Percentiles rank a stretch among this genome's conserved stretches.
Evolutionary conservation across 2,113 vertebrate species (phyloP).

Genomic region (Crocuta crocuta): DNA sequence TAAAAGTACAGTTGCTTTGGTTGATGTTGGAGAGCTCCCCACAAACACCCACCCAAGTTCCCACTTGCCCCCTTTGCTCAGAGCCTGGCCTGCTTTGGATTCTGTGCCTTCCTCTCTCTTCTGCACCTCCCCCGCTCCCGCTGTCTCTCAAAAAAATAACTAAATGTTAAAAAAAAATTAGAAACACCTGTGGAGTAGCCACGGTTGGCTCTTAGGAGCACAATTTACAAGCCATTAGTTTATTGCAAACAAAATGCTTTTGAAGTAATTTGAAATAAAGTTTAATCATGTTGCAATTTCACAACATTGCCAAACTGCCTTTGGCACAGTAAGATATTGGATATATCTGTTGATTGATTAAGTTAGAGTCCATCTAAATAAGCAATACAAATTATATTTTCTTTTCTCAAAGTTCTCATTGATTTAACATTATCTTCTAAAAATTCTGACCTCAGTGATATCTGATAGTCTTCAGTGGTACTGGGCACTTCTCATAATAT

Average conservation of each 20-base stretch:
- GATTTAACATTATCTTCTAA: not conserved
- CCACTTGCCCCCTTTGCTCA: not conserved
- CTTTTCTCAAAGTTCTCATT: not conserved
- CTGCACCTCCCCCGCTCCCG: too few relatives aligned
- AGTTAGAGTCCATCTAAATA: not conserved
- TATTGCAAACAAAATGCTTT: constrained; percentile 59
- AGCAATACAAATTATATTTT: not conserved
- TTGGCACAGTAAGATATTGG: constrained; percentile 10
- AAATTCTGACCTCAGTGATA: not conserved
- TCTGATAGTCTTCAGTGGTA: not conserved
- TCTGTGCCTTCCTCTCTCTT: too few relatives aligned
- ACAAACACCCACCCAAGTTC: not conserved
- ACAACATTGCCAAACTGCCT: constrained; percentile 42
- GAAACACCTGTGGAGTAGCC: not conserved
- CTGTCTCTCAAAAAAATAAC: too few relatives aligned
- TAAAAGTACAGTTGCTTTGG: not conserved
- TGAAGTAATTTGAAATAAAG: constrained; percentile 54
- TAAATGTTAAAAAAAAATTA: not conserved
- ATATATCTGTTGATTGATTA: constrained; percentile 14
- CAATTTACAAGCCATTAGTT: constrained; percentile 47
- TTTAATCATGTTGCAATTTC: constrained; percentile 6
- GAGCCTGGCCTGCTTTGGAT: too few relatives aligned
- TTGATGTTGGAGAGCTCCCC: not conserved
- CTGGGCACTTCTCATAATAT: not conserved
- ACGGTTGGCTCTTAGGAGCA: not conserved